Percentiles rank a stretch among this genome's conserved stretches.
These are phyloP conservation scores for Vanessa tameamea DNA, from an alignment of 1,140 invertebrate species.

Conservation along the genomic window DNA sequence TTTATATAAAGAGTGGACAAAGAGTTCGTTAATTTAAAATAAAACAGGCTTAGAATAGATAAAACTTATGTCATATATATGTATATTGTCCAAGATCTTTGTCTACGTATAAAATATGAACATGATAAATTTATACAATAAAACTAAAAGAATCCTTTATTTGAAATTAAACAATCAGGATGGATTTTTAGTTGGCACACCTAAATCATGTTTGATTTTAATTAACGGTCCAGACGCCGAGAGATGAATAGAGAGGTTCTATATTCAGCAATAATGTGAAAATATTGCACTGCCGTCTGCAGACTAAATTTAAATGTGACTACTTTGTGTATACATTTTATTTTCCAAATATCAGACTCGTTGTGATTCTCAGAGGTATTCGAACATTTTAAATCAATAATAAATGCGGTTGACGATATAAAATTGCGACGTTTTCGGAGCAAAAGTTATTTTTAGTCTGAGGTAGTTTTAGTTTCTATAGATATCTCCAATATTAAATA, in stretches of 20 bases:
- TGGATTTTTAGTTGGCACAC: conserved; percentile 33
- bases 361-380: conserved; percentile 1
- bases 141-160: not conserved
- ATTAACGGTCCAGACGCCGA: conserved; percentile 59
- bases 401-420: not conserved
- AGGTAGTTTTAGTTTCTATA: not conserved
- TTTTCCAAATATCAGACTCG: not conserved
- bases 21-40: no score
- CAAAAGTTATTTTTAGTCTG: not conserved
- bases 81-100: no score
- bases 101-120: no score
- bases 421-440: not conserved
- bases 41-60: no score
- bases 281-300: conserved; percentile 25
- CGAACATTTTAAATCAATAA: conserved; percentile 2
- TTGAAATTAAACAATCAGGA: conserved; percentile 31
- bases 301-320: conserved; percentile 5
- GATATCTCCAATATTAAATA: no score
- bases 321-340: conserved; percentile 7
- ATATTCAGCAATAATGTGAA: conserved; percentile 12
- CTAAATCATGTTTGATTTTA: conserved; percentile 62
- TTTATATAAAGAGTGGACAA: no score
- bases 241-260: conserved; percentile 31
- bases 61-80: no score
- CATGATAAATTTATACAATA: not conserved